Percentiles rank a stretch among this genome's conserved stretches.
phyloP scores from a whole-genome alignment of 2,797 vertebrate species.

The Chaetophractus vellerosus region DNA sequence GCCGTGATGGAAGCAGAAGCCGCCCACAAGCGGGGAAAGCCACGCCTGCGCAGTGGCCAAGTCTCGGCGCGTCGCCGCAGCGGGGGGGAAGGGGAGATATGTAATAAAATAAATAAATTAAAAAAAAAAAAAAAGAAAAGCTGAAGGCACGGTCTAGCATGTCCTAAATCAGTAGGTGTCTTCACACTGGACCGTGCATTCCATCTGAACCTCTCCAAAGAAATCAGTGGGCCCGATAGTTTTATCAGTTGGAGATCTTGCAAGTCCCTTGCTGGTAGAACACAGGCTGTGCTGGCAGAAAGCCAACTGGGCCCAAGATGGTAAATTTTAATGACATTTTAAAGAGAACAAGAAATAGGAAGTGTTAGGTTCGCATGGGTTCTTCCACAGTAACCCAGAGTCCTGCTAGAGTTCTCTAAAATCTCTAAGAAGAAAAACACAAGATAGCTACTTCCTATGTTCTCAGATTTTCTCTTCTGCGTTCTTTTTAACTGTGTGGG shows the following conservation, averaged over 20 bases:
- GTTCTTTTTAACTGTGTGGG: background rate
- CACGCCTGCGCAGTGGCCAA: too few relatives aligned
- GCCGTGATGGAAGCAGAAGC: too few relatives aligned
- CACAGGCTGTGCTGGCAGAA: background rate
- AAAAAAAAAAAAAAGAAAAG: too few relatives aligned
- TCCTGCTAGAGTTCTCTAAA: background rate
- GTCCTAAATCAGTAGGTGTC: background rate
- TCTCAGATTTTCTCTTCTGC: background rate
- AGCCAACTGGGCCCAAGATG: too few relatives aligned
- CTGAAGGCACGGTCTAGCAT: background rate
- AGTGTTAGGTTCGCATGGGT: rapidly evolving
- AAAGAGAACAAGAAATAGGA: background rate
- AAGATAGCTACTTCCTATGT: background rate
- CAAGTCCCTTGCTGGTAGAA: background rate
- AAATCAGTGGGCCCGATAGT: background rate
- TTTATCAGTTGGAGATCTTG: background rate
- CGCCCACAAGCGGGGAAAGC: too few relatives aligned
- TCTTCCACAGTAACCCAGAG: rapidly evolving
- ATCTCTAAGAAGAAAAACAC: background rate
- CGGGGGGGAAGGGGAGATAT: too few relatives aligned
- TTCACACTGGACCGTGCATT: rapidly evolving
- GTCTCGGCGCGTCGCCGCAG: too few relatives aligned
- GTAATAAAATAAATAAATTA: too few relatives aligned
- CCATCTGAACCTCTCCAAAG: background rate
- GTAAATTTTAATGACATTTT: background rate